These are phyloP conservation scores for Oeneis ivallda DNA, from an alignment of 2,888 invertebrate species.

Conservation along the genomic window DNA sequence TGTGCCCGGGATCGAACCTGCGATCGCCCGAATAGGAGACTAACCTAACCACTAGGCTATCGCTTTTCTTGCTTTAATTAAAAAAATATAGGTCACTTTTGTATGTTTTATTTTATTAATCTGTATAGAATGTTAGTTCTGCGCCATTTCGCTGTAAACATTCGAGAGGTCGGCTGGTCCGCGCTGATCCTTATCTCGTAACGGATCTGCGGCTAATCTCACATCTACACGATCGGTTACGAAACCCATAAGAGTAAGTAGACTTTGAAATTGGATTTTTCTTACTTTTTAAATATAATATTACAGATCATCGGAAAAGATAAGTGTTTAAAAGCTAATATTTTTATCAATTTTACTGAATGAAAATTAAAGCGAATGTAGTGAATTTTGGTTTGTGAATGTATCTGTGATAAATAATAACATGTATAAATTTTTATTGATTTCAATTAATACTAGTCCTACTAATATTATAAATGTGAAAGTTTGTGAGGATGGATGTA, in stretches of 20 bases:
- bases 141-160: slow-evolving; percentile 36
- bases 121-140: slow-evolving; percentile 29
- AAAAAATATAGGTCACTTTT: slow-evolving; percentile 13
- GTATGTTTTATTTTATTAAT: not conserved
- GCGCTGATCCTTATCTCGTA: slow-evolving; percentile 36
- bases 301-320: slow-evolving; percentile 4
- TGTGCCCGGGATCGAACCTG: too few species aligned
- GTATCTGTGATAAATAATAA: too few species aligned
- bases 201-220: slow-evolving; percentile 35
- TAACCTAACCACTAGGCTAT: too few species aligned
- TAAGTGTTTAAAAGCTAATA: slow-evolving; percentile 3
- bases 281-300: not conserved
- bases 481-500: too few species aligned
- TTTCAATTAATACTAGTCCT: too few species aligned
- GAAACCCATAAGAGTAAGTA: slow-evolving; percentile 31
- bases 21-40: too few species aligned
- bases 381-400: not conserved
- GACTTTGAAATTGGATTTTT: slow-evolving; percentile 21
- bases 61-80: not conserved
- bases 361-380: not conserved
- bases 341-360: slow-evolving; percentile 6
- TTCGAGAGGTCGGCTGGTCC: slow-evolving; percentile 34
- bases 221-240: slow-evolving; percentile 36
- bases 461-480: too few species aligned
- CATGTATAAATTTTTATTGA: too few species aligned